Base-by-base conservation (phyloP, 2,797 vertebrate genomes). In the Anas capensis region DNA sequence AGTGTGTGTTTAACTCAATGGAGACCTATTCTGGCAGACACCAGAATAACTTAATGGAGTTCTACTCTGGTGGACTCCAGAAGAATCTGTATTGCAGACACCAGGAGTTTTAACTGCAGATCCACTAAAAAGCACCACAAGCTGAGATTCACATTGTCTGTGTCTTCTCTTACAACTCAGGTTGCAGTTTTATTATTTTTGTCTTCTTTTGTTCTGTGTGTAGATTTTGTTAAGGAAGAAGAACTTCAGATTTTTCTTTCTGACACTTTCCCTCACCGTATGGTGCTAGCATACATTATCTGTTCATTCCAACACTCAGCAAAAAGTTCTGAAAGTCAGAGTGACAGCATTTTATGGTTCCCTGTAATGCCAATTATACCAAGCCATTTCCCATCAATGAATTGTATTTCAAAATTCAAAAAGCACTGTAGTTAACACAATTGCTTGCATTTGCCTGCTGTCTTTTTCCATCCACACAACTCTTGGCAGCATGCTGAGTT, bases 401-500 rank as follows among this genome's bases (percentile, higher is more conserved):
- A 53, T 44, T 31, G 14, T 31, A 65, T 87, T 92, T 89, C 33
- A 60, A 72, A 82, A 38, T 21, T 23, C 64, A 62, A n/a, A 14
- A 77, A 77, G 34, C 66, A 68, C 27, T 71, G 44, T 31, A 17
- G 18, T 84, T 91, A 92, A 79, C 72, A 44, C 11, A 84, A 71
- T 42, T 82, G 44, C 76, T 82, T 94, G 75, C 6, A 2, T 75
- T 87, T 87, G 88, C 31, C 75, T 86, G 51, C 34, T 44, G 91
- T 29, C 64, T 85, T 92, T 86, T 88, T 64, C 72, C 72, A 81
- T 73, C 88, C 85, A 33, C 48, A 24, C 33, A 89, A 83, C 42
- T 34, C 48, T 56, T 92, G 78, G 68, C 81, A 73, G 68, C 27
- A 8, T 0, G 6, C 51, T 61, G 46, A 4, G 11, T 73, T 90